A percentile compares a stretch with the other conserved stretches of the same genome.
phyloP scores from a whole-genome alignment of 2,797 vertebrate species.

The Alosa sapidissima region DNA sequence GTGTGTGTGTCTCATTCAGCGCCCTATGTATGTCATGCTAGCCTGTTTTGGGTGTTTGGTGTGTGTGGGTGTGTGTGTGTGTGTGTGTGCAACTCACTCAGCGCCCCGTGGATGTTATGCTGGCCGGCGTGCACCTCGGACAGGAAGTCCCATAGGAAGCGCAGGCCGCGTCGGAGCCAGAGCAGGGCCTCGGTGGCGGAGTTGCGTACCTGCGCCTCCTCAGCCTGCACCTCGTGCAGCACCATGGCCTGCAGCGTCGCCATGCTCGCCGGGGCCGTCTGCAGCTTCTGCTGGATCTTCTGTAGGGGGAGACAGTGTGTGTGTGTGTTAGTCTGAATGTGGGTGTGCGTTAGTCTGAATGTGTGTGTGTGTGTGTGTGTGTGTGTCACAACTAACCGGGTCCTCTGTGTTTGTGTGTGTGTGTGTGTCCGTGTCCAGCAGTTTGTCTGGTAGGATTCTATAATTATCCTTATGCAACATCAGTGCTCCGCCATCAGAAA shows the following conservation, averaged over 20 bases:
- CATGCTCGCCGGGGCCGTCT: conserved; percentile 37
- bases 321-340: not conserved
- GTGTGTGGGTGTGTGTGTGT: not conserved
- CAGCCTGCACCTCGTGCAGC: conserved; percentile 82
- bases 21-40: conserved; percentile 72
- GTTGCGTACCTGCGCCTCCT: conserved; percentile 86
- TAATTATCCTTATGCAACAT: no score
- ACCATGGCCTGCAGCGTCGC: conserved; percentile 93
- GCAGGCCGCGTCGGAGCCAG: conserved; percentile 94
- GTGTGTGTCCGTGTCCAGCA: no score
- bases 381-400: no score
- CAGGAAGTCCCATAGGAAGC: conserved; percentile 96
- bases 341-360: not conserved
- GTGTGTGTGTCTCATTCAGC: conserved; percentile 80
- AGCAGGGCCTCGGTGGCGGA: conserved; percentile 95
- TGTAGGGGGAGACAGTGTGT: conserved; percentile 52
- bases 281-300: conserved; percentile 97
- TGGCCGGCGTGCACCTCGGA: conserved; percentile 86
- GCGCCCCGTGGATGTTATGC: conserved; percentile 87
- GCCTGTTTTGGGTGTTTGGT: no score
- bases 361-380: no score
- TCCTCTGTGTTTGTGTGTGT: no score
- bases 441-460: no score
- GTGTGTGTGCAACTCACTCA: conserved; percentile 80
- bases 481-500: no score